These are phyloP conservation scores for Pseudochirops cupreus DNA, from an alignment of 2,797 vertebrate species.

Conservation along the genomic window DNA sequence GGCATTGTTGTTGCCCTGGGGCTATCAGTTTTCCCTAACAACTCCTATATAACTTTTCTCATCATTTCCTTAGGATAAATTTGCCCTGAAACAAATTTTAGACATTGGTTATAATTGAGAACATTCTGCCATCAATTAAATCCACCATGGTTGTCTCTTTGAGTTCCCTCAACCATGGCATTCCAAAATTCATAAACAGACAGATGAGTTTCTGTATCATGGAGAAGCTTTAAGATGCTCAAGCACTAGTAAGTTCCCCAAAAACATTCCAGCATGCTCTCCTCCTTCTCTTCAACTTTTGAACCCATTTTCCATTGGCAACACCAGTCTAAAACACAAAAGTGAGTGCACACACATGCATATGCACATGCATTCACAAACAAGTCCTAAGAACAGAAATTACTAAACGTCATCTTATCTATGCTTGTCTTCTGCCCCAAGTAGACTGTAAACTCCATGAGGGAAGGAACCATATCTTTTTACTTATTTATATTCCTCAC, in stretches of 20 bases:
- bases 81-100: neutral
- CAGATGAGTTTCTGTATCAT: neutral
- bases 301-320: neutral
- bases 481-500: neutral
- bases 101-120: neutral
- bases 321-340: neutral
- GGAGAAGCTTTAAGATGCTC: neutral
- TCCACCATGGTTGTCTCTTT: neutral
- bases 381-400: neutral
- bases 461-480: neutral
- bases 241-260: neutral
- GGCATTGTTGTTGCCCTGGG: neutral
- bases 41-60: neutral
- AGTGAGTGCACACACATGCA: neutral
- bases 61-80: neutral
- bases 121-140: neutral
- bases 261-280: neutral
- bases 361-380: neutral
- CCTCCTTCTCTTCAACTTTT: neutral
- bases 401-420: neutral
- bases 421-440: neutral
- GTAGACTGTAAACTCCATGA: neutral
- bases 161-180: neutral
- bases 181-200: neutral
- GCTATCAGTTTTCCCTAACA: neutral